phyloP scores from a whole-genome alignment of 2,888 invertebrate genomes.

The Corythucha ciliata region DNA sequence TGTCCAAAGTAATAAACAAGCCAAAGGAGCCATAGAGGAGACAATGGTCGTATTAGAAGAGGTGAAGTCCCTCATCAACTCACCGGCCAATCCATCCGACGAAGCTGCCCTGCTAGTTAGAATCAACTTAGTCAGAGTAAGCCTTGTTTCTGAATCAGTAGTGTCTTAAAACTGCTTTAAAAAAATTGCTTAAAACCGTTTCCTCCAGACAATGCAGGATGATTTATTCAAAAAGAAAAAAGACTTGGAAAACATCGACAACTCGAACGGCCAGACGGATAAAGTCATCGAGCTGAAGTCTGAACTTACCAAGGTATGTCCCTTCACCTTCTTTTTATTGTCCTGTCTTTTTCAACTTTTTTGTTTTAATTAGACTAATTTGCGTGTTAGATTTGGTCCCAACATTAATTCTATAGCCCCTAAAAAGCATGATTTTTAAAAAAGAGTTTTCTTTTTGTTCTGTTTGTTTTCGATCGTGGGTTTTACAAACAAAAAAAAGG shows the following conservation, averaged over 20 bases:
- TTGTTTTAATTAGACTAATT: not conserved
- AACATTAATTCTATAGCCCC: not conserved
- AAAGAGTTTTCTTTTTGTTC: conserved; percentile 21
- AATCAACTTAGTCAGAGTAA: conserved; percentile 55
- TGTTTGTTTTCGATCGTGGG: conserved; percentile 41
- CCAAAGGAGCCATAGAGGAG: conserved; percentile 38
- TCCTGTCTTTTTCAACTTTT: not conserved
- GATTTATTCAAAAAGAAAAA: conserved; percentile 47
- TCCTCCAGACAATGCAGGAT: conserved; percentile 50
- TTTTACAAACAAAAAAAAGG: conserved; percentile 10
- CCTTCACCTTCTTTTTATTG: not conserved
- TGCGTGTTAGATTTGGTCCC: not conserved
- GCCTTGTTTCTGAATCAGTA: conserved; percentile 23
- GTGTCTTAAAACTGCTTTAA: no score
- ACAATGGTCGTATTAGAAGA: conserved; percentile 33
- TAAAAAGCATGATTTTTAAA: not conserved
- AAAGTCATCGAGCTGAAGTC: conserved; percentile 38
- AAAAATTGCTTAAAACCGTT: conserved; percentile 7
- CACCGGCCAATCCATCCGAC: conserved; percentile 55
- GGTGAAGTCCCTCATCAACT: conserved; percentile 46
- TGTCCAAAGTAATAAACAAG: conserved; percentile 27
- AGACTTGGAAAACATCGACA: conserved; percentile 44
- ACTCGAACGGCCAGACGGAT: conserved; percentile 38
- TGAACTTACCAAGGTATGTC: conserved; percentile 43
- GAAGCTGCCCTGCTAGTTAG: conserved; percentile 54